These are phyloP conservation scores for Daubentonia madagascariensis DNA, from an alignment of 2,113 vertebrate species.

Conservation along the genomic window DNA sequence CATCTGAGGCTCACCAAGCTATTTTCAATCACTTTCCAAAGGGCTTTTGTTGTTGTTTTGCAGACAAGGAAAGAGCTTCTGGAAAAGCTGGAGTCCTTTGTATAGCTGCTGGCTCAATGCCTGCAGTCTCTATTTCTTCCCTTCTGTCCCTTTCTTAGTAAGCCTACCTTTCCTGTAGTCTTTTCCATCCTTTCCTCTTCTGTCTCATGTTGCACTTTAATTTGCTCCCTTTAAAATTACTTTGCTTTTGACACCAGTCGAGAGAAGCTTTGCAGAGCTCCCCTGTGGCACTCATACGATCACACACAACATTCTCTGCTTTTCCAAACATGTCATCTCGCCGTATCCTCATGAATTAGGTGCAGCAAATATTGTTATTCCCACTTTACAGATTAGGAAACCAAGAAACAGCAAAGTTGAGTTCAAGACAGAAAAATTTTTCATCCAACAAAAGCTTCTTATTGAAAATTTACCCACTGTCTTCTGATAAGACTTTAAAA, in stretches of 20 bases:
- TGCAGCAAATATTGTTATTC: background rate
- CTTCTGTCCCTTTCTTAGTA: background rate
- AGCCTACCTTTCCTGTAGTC: background rate
- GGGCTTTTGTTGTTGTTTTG: background rate
- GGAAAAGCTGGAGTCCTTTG: background rate
- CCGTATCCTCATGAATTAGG: background rate
- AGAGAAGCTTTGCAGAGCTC: background rate
- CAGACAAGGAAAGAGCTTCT: background rate
- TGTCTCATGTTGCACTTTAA: background rate
- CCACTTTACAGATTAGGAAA: background rate
- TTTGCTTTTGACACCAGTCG: background rate
- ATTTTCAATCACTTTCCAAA: background rate
- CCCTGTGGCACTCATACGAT: background rate
- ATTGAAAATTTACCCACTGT: background rate
- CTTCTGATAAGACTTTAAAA: background rate
- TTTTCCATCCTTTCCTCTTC: background rate
- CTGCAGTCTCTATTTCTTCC: background rate
- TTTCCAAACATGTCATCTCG: background rate
- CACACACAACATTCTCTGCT: background rate
- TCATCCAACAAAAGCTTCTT: background rate
- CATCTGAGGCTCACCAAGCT: background rate
- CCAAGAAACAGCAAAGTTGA: background rate
- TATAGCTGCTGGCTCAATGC: background rate
- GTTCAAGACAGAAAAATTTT: background rate
- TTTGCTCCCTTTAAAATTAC: background rate